Percentiles rank a stretch among this genome's conserved stretches.
Evolutionary conservation across 2,888 invertebrate species (phyloP).

Genomic region (Cephus pulcher): DNA sequence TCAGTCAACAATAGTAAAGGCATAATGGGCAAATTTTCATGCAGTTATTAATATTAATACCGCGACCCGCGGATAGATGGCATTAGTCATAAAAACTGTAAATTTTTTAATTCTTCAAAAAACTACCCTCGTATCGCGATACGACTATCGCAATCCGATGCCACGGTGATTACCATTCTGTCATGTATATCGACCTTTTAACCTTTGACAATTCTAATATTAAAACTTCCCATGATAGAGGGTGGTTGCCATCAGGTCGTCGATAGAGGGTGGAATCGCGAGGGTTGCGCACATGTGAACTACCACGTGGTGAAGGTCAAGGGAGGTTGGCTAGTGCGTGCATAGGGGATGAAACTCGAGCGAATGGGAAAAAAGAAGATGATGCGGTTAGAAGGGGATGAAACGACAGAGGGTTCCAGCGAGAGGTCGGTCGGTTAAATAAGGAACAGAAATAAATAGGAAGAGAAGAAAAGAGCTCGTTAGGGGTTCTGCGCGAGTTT

Average conservation of each 20-base stretch:
- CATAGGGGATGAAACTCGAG: background rate
- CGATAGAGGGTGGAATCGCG: background rate
- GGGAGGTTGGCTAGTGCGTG: background rate
- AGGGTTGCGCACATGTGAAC: background rate
- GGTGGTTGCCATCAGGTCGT: constrained; percentile 18
- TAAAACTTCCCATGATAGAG: background rate
- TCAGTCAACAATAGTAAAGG: background rate
- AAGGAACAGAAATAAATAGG: constrained; percentile 65
- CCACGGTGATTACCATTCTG: background rate
- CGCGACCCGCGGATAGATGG: background rate
- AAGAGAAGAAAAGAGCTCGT: constrained; percentile 60
- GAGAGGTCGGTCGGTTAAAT: constrained; percentile 57
- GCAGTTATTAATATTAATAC: background rate
- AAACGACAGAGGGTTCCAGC: background rate
- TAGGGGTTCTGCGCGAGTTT: constrained; percentile 55
- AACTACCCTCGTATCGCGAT: background rate
- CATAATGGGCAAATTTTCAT: too few species aligned
- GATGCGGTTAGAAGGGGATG: background rate
- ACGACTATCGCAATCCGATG: background rate
- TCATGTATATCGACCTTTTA: background rate
- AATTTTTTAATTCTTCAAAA: background rate
- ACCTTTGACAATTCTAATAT: background rate
- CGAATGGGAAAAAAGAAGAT: constrained; percentile 18
- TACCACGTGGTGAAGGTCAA: background rate
- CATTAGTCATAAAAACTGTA: background rate